Evolutionary conservation across 2,113 vertebrate genomes (phyloP).

Genomic region (Phodopus roborovskii): DNA sequence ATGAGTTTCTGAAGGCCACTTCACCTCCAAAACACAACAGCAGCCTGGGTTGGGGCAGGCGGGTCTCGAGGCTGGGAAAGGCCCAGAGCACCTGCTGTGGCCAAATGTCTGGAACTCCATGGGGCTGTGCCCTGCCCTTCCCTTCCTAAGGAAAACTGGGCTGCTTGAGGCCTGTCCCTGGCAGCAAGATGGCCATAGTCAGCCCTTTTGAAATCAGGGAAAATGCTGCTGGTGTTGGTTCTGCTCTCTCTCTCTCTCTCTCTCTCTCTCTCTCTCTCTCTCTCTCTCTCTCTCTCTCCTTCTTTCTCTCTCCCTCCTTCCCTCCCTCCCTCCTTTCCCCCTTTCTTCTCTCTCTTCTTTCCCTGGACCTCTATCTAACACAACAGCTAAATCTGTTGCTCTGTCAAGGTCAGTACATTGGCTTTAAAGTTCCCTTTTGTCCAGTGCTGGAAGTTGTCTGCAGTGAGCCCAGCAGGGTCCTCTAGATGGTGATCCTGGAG

Average conservation of each 20-base stretch:
- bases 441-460: slow-evolving; percentile 88
- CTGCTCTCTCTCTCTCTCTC: neutral
- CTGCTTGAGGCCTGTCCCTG: neutral
- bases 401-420: slow-evolving; percentile 90
- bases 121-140: neutral
- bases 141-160: neutral
- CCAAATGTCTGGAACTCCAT: neutral
- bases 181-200: neutral
- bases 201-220: neutral
- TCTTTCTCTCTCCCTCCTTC: neutral
- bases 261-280: no score
- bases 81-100: neutral
- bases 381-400: slow-evolving; percentile 89
- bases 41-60: neutral
- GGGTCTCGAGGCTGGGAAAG: neutral
- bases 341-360: no score
- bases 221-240: neutral
- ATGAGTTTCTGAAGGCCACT: neutral
- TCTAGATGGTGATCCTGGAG: slow-evolving; percentile 96
- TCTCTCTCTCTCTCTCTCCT: neutral
- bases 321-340: no score
- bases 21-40: neutral
- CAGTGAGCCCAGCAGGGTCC: neutral
- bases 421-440: slow-evolving; percentile 90
- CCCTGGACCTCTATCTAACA: slow-evolving; percentile 85